These are phyloP conservation scores for Eulemur rubriventer DNA, from an alignment of 2,797 vertebrate species.

Conservation along the genomic window DNA sequence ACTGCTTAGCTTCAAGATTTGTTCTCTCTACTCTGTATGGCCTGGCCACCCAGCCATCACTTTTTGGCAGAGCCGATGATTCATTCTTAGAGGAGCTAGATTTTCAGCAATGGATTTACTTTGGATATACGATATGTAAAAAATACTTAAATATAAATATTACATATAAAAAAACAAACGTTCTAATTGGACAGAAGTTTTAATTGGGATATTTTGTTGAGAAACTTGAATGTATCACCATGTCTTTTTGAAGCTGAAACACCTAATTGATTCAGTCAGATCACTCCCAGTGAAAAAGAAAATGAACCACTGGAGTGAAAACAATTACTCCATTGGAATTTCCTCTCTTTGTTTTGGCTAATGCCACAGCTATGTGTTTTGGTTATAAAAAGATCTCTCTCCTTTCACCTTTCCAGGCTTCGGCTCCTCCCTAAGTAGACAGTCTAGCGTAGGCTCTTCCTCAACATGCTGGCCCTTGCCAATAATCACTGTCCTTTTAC, in stretches of 20 bases:
- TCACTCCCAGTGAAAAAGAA: background rate
- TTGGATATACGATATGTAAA: background rate
- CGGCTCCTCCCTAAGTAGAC: background rate
- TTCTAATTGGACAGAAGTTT: background rate
- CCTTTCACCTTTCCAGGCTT: background rate
- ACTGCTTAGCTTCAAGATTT: background rate
- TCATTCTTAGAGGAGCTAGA: background rate
- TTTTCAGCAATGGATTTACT: background rate
- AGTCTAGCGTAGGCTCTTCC: background rate
- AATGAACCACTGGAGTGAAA: slow-evolving; percentile 18
- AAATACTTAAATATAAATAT: background rate
- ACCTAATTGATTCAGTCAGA: background rate
- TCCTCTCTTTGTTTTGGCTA: slow-evolving; percentile 33
- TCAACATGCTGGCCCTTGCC: background rate
- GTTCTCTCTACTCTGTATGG: background rate
- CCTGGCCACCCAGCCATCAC: too few species aligned
- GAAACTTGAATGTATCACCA: background rate
- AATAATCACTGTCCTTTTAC: background rate
- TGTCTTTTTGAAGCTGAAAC: background rate
- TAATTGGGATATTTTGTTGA: background rate
- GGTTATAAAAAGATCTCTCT: background rate
- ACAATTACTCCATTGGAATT: slow-evolving; percentile 13
- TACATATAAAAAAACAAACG: background rate
- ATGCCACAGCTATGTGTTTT: background rate
- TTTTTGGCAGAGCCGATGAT: background rate